Evolutionary conservation across 2,888 invertebrate species (phyloP), one percentile per base, ranked within the genome.

Genomic region (Lysandra coridon): DNA sequence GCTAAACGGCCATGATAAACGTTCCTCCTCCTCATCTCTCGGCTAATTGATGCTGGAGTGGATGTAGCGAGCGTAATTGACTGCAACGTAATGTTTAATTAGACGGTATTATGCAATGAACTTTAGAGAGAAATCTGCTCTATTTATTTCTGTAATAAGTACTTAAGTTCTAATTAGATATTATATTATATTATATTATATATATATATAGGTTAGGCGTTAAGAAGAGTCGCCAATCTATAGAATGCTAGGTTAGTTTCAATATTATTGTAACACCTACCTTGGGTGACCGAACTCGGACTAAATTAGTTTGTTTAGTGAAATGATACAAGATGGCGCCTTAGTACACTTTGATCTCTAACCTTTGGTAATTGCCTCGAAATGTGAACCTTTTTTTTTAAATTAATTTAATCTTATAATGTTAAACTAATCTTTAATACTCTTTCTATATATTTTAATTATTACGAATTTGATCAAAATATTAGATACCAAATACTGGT

Each of bases 51-150:
- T 82, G 78, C 79, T 81, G 80, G 78, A 77, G 77, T 78, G 44
- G 57, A 79, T 80, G 81, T 82, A 80, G 79, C 64, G 60, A 79
- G 33, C 64, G 80, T 82, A 82, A 83, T 82, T 83, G 82, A 82
- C 79, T 81, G 81, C 81, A 82, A 82, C 80, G 80, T 81, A 82
- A 80, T 80, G 81, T 82, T 80, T 82, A 83, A 82, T 83, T 83
- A 81, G 78, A 74, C 79, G 74, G 74, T 78, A 80, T 64, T 79
- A 79, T 76, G 77, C 69, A 78, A 53, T 78, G 10, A 37, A 60
- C 40, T 57, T 73, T 78, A 49, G 73, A 80, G 79, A 78, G 78
- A 81, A 57, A 77, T 80, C 57, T 79, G 12, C 30, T 79, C 40
- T 64, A 53, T 80, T 76, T 78, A 40, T 78, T 78, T 57, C 73